A percentile compares a stretch with the other conserved stretches of the same genome.
Evolutionary conservation across 1,140 invertebrate species (phyloP).

Genomic region (Scaptomyza graminum): DNA sequence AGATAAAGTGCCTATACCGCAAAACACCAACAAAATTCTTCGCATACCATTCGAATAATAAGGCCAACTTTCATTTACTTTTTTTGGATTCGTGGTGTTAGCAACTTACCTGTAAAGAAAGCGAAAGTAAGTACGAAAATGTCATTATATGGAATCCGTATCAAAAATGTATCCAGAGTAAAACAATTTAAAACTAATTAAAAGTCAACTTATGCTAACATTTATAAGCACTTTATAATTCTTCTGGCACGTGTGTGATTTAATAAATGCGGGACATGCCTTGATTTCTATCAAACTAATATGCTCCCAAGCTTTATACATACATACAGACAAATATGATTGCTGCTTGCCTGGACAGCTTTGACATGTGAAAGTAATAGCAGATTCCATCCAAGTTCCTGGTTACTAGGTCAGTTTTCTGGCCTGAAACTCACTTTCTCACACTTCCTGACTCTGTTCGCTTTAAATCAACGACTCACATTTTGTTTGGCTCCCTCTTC

Average conservation of each 20-base stretch:
- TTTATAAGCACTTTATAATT: background rate
- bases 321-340: background rate
- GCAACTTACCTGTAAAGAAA: constrained; percentile 57
- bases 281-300: background rate
- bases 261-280: background rate
- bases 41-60: background rate
- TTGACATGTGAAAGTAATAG: background rate
- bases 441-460: constrained; percentile 39
- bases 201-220: background rate
- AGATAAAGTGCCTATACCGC: no score
- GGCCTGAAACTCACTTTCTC: constrained; percentile 58
- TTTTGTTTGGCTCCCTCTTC: constrained; percentile 1
- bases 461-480: constrained; percentile 23
- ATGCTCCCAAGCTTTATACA: background rate
- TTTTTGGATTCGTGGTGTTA: background rate
- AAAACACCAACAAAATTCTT: no score
- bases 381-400: constrained; percentile 6
- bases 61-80: background rate
- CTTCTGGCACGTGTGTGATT: background rate
- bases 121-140: background rate
- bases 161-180: constrained; percentile 20
- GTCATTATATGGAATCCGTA: background rate
- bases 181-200: background rate
- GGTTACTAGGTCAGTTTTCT: constrained; percentile 59
- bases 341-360: background rate